Evolutionary conservation across 2,113 vertebrate genomes (phyloP).

Genomic region (Epinephelus fuscoguttatus): DNA sequence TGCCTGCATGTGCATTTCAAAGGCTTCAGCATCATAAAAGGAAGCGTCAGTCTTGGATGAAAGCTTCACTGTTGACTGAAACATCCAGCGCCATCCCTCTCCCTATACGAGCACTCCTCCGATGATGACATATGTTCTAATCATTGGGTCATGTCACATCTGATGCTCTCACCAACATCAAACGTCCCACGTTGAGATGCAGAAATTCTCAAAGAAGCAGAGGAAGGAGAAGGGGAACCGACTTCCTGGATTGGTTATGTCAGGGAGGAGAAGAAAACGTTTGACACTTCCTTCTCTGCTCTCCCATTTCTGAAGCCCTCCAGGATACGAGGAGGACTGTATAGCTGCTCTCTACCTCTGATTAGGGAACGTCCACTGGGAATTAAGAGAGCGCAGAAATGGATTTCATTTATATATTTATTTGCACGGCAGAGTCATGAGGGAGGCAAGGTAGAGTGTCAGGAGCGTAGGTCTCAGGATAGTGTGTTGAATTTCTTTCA

Average conservation of each 20-base stretch:
- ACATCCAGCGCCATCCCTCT: conserved; percentile 38
- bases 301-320: conserved; percentile 39
- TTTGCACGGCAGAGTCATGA: conserved; percentile 42
- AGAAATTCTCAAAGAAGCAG: conserved; percentile 59
- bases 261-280: conserved; percentile 51
- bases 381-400: conserved; percentile 39
- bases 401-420: conserved; percentile 53
- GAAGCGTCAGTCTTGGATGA: conserved; percentile 59
- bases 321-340: conserved; percentile 3
- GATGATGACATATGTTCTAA: conserved; percentile 77
- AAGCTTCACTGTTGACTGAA: conserved; percentile 65
- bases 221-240: conserved; percentile 37
- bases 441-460: conserved; percentile 45
- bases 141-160: conserved; percentile 70
- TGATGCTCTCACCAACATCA: conserved; percentile 66
- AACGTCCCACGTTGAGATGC: conserved; percentile 71
- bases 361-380: conserved; percentile 46
- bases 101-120: conserved; percentile 49
- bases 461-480: conserved; percentile 46
- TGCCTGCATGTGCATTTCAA: conserved; percentile 69
- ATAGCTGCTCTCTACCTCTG: conserved; percentile 46
- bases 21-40: conserved; percentile 62
- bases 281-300: conserved; percentile 64
- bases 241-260: conserved; percentile 64
- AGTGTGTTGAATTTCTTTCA: conserved; percentile 60